Evolutionary conservation across 1,140 invertebrate species (phyloP), one percentile per base, ranked within the genome.

Genomic region (Cataglyphis hispanica): DNA sequence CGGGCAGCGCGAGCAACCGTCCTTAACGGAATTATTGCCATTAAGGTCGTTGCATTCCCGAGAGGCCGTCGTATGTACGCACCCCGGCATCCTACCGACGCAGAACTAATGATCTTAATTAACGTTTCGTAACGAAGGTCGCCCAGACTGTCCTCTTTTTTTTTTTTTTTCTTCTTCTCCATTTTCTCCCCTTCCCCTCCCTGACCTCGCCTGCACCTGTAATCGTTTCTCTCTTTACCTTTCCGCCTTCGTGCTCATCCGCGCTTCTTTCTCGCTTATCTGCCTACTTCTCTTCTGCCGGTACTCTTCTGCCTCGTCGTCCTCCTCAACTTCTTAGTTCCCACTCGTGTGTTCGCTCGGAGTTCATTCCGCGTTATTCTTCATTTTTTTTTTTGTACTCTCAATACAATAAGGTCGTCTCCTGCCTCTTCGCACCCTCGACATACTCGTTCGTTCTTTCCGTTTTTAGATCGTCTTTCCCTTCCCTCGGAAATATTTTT

Each of bases 91-190:
- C 88, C 89, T 86, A 89, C 91, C 91, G 90, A 91, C 91, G 91
- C 92, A 93, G 91, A 93, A 92, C 92, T 94, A 94, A 94, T 93
- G 93, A 94, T 93, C 93, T 94, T 94, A 94, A 94, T 94, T 94
- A 94, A 93, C 92, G 91, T 94, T 94, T 93, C 90, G 92, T 91
- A 93, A 93, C 91, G 92, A 93, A 92, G 92, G 91, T 92, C 92
- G 91, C 69, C 87, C 81, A 74, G 86, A 87, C 85, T 76, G 61
- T 89, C 50, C 70, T 77, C 84, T 72, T 70, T 43, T 72, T 77
- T 70, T 67, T 87, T 72, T 81, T 84, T 63, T 53, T 75, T 75
- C 75, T 76, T 31, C 31, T 31, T 31, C 80, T 77, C 43, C 50
- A 84, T 56, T 85, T 53, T 37, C 69, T 34, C 11, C 22, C 25